Percentiles rank a stretch among this genome's conserved stretches.
phyloP scores from a whole-genome alignment of 2,888 invertebrate genomes.

The Strigamia crassipes region DNA sequence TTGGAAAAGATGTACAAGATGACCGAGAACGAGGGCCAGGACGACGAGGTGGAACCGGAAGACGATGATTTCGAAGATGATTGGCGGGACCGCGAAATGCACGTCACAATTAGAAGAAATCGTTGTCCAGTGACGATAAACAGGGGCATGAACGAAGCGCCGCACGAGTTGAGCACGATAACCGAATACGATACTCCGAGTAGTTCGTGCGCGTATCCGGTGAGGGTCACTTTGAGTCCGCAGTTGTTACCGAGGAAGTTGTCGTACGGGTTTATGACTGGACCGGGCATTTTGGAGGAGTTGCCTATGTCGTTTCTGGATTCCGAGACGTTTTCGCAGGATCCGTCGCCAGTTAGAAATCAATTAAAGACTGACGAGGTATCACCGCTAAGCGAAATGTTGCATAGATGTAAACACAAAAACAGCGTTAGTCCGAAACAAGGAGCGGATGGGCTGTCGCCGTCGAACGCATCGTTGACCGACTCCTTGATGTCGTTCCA shows the following conservation, averaged over 20 bases:
- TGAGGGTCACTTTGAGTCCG: neutral
- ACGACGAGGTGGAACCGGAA: neutral
- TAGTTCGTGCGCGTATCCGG: neutral
- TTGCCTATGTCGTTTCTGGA: neutral
- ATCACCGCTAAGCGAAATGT: neutral
- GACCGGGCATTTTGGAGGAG: neutral
- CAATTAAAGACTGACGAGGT: neutral
- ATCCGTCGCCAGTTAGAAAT: neutral
- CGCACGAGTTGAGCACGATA: constrained; percentile 22
- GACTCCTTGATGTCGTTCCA: neutral
- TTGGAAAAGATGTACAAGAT: neutral
- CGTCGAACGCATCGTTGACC: neutral
- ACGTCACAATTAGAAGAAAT: neutral
- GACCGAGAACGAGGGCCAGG: neutral
- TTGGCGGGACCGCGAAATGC: neutral
- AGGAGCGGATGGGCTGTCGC: neutral
- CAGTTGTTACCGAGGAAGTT: neutral
- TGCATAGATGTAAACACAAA: neutral
- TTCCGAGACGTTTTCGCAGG: neutral
- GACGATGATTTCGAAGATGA: neutral
- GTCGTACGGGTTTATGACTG: neutral
- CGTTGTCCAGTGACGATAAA: neutral
- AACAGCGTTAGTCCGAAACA: neutral
- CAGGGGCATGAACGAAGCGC: neutral
- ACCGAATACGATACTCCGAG: neutral